A percentile compares a stretch with the other conserved stretches of the same genome.
Evolutionary conservation across 2,888 invertebrate species (phyloP).

Genomic region (Amphipoea oculea): DNA sequence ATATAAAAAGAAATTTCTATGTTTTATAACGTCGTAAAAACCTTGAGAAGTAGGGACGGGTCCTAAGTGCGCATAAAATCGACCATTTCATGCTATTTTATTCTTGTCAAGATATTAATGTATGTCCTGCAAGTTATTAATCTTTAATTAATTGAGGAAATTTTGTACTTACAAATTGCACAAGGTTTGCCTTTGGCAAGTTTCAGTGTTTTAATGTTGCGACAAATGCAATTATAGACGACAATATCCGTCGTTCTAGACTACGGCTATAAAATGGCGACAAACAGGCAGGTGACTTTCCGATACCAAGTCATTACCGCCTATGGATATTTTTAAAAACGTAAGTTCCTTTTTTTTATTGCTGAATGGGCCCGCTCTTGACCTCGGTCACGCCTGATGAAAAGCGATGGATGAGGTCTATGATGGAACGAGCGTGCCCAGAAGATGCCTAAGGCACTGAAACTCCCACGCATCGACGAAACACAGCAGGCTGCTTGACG

Average conservation of each 20-base stretch:
- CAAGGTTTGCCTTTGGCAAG: not conserved
- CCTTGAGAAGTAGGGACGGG: not conserved
- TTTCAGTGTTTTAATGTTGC: not conserved
- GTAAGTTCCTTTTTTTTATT: too few species aligned
- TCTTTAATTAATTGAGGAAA: conserved; percentile 9
- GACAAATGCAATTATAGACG: not conserved
- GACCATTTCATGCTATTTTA: not conserved
- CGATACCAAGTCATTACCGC: too few species aligned
- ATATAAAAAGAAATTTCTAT: not conserved
- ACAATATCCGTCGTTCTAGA: too few species aligned
- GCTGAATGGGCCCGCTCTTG: too few species aligned
- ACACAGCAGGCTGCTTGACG: too few species aligned
- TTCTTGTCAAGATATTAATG: not conserved
- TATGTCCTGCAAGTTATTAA: not conserved
- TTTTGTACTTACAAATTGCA: conserved; percentile 4
- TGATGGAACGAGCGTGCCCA: too few species aligned
- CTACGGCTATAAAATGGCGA: not conserved
- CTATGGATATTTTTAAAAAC: too few species aligned
- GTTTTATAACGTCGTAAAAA: conserved; percentile 1
- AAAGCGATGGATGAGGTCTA: too few species aligned
- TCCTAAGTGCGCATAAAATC: not conserved
- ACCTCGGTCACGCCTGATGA: too few species aligned
- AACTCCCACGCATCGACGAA: too few species aligned
- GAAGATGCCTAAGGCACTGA: too few species aligned
- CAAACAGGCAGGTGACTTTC: too few species aligned